Base-by-base conservation (phyloP, 53 echinoderm and acorn worm species). In the Stichopus horrens region DNA sequence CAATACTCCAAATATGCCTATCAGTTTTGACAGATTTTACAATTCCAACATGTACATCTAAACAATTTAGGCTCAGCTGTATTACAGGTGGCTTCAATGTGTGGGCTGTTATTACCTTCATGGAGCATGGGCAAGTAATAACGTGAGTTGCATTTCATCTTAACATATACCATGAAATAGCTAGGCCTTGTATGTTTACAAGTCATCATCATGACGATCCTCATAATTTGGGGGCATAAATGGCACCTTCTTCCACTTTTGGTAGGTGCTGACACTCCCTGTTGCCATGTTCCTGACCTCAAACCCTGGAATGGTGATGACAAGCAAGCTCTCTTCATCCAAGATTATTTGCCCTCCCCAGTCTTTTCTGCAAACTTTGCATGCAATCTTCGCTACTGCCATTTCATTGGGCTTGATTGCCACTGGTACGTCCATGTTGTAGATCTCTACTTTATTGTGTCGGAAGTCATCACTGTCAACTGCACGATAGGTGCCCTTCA, bases 341-440 rank as follows among this genome's bases (percentile, higher is more conserved):
- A 92, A 60, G 11, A 82, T 82, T 10, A 88, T 83, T 76, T 90
- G 53, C 8, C 88, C 80, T 9, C 92, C 92, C 92, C 92, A 92
- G 68, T 81, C 90, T 4, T 88, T 76, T 7, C 86, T 88, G 21
- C 92, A 92, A 19, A 67, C 76, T 52, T 76, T 88, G 58, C 92
- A 92, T 58, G 54, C 74, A 74, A 92, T 82, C 76, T 92, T 92
- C 7, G 83, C 92, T 16, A 90, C 80, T 21, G 86, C 76, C 52
- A 83, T 85, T 11, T 75, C 55, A 71, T 90, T 88, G 9, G 88
- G 63, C 53, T 79, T 88, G 9, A 94, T 68, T 10, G 54, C 66
- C 53, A 84, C 86, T 16, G 94, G 94, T 60, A 88, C 91, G 9
- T 87, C 92, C 83, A 90, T 92, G 59, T 88, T 83, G 20, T 68